A percentile compares a stretch with the other conserved stretches of the same genome.
Evolutionary conservation across 2,113 vertebrate species (phyloP).

Genomic region (Aptenodytes forsteri): DNA sequence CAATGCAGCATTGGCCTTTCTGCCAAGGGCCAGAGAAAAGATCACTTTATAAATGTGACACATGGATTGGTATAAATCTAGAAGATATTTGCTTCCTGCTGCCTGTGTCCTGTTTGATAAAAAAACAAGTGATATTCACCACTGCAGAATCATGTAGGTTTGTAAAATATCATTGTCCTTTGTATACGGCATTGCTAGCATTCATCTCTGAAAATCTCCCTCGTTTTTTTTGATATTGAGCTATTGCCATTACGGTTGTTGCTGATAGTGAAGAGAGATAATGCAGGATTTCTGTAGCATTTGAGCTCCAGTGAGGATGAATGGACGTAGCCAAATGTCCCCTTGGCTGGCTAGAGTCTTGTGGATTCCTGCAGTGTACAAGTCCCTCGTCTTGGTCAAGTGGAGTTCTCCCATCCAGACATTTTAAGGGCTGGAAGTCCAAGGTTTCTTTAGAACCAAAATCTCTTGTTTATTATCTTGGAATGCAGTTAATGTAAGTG

Average conservation of each 20-base stretch:
- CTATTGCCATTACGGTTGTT: conserved; percentile 40
- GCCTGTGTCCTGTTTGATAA: conserved; percentile 63
- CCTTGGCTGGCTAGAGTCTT: background rate
- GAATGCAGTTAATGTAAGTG: background rate
- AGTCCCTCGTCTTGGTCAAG: background rate
- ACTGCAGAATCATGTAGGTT: conserved; percentile 23
- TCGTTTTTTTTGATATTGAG: conserved; percentile 49
- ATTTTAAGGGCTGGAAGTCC: background rate
- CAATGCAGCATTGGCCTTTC: conserved; percentile 64
- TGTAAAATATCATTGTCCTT: conserved; percentile 67
- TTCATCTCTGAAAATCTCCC: conserved; percentile 52
- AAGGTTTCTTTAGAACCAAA: background rate
- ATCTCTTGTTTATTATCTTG: background rate
- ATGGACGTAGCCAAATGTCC: background rate
- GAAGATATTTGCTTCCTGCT: conserved; percentile 70
- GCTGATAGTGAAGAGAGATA: conserved; percentile 37
- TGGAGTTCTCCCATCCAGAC: background rate
- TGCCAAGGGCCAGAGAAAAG: conserved; percentile 69
- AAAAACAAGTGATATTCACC: conserved; percentile 57
- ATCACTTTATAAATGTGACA: conserved; percentile 75
- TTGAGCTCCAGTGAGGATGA: conserved; percentile 30
- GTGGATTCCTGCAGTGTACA: background rate
- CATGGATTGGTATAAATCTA: conserved; percentile 61
- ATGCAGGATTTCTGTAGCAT: background rate
- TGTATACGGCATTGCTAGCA: conserved; percentile 26